Evolutionary conservation across 2,113 vertebrate species (phyloP).

Genomic region (Laterallus jamaicensis): DNA sequence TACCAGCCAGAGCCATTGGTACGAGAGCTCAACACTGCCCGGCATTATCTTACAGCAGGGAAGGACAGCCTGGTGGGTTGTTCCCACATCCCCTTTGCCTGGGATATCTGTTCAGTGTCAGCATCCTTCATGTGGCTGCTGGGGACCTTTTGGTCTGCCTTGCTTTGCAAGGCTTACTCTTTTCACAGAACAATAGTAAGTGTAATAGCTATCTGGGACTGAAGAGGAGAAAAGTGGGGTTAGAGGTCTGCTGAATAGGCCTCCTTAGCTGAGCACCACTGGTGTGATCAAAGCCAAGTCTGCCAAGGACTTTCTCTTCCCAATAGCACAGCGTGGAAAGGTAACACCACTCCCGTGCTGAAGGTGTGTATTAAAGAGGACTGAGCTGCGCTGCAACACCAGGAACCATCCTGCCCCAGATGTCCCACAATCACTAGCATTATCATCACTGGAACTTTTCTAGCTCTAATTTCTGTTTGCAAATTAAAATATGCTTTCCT

Average conservation of each 20-base stretch:
- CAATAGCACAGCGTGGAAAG: not conserved
- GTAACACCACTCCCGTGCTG: not conserved
- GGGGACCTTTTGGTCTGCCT: not conserved
- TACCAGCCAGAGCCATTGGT: not conserved
- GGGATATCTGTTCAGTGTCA: not conserved
- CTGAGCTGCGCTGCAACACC: not conserved
- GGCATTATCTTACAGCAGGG: not conserved
- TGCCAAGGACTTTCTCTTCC: not conserved
- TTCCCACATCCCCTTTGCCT: not conserved
- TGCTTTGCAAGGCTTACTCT: not conserved
- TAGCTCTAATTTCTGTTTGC: not conserved
- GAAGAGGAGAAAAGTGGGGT: not conserved
- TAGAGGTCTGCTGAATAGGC: not conserved
- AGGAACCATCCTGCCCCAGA: not conserved
- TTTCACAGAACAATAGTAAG: not conserved
- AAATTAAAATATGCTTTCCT: not conserved
- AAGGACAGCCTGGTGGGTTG: not conserved
- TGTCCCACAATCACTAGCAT: not conserved
- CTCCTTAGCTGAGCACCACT: not conserved
- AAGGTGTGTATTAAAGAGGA: not conserved
- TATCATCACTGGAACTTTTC: not conserved
- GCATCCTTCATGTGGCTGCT: not conserved
- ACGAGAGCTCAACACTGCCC: not conserved
- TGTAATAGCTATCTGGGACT: not conserved
- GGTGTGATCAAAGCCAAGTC: not conserved